Base-by-base conservation (phyloP, 2,888 invertebrate genomes). In the Euspilapteryx auroguttella region DNA sequence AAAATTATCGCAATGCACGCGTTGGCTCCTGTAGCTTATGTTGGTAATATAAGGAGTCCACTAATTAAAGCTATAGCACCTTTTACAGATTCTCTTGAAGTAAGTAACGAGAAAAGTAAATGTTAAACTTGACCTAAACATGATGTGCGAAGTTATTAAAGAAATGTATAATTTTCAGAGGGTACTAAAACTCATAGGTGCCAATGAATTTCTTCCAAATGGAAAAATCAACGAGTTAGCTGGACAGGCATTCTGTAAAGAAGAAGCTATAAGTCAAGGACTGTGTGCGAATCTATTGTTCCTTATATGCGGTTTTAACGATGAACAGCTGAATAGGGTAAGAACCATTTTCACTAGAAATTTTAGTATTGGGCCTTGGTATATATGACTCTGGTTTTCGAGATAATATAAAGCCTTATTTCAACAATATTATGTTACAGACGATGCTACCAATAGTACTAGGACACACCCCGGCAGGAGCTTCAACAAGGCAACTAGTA, bases 241-340 rank as follows among this genome's bases (percentile, higher is more conserved):
- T 3, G 79, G 78, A 5, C 53, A 73, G 34, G 37, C 41, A 0
- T 30, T 77, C 0, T 85, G 85, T 37, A 37, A 61, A 4, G 76
- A 78, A 31, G 68, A 76, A 31, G 66, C 73, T 2, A 35, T 68
- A 4, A 75, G 66, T 3, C 79, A 71, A 40, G 68, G 45, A 2
- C 34, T 85, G 1, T 87, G 87, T 50, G 64, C 65, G 2, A 83
- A 83, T 40, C 37, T 81, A 1, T 45, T 85, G 9, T 85, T 86
- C 44, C 58, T 86, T 0, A 41, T 86, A 2, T 75, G 71, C 41
- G 83, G 83, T 3, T 79, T 64, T 34, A 58, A 80, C 42, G 56
- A 55, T 1, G 63, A 68, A 11, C 73, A 80, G 38, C 38, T 80
- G 1, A 78, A 82, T 45, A 49, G 47, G 34, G 81, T 80, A 62